These are phyloP conservation scores for Natator depressus DNA, from an alignment of 2,113 vertebrate species.

Conservation along the genomic window DNA sequence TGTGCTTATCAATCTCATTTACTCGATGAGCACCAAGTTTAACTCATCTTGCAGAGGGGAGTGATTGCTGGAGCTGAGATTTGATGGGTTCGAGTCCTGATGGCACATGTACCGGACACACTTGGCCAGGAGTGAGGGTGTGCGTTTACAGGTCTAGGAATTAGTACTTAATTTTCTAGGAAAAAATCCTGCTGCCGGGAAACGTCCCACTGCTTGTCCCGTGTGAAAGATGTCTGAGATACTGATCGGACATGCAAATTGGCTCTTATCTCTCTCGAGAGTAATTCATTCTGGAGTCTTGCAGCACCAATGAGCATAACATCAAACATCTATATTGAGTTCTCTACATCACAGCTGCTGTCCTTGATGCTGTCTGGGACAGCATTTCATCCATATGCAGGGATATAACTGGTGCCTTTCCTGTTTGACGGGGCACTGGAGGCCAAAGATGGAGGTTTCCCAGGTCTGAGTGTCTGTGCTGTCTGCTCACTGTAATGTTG, in stretches of 20 bases:
- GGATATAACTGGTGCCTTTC: not conserved
- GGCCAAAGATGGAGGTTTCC: not conserved
- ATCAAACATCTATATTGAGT: rapidly evolving
- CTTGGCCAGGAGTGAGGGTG: not conserved
- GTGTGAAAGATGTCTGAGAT: not conserved
- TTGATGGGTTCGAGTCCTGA: rapidly evolving
- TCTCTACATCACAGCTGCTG: rapidly evolving
- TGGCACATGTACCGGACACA: not conserved
- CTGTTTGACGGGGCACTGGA: not conserved
- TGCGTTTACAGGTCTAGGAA: not conserved
- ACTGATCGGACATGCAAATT: rapidly evolving
- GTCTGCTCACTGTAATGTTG: not conserved
- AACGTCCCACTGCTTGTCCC: not conserved
- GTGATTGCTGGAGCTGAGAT: not conserved
- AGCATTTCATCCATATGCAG: not conserved
- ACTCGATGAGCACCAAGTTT: not conserved
- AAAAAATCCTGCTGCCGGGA: not conserved
- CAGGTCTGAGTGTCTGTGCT: not conserved
- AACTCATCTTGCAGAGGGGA: not conserved
- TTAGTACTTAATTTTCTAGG: not conserved
- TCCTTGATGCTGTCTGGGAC: not conserved
- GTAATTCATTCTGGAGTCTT: not conserved
- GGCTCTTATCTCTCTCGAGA: not conserved
- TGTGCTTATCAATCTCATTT: not conserved
- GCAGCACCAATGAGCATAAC: not conserved